Percentiles rank a stretch among this genome's conserved stretches.
phyloP scores from a whole-genome alignment of 2,113 vertebrate genomes.

The Xiphias gladius region DNA sequence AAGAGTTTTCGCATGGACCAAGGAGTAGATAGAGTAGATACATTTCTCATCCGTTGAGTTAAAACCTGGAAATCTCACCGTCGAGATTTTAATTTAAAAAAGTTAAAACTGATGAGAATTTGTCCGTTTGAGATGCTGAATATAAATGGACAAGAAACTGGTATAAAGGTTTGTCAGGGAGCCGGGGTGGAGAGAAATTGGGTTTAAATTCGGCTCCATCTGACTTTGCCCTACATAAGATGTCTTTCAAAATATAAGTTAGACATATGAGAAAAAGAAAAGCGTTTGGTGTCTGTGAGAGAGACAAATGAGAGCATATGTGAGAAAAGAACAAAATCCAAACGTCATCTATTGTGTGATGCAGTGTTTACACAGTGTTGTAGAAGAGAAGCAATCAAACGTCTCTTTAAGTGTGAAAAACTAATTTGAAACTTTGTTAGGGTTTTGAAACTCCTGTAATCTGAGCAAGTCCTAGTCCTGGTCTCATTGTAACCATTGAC shows the following conservation, averaged over 20 bases:
- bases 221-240: neutral
- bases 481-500: neutral
- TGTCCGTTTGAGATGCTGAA: neutral
- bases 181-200: neutral
- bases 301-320: slow-evolving; percentile 4
- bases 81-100: too few relatives aligned
- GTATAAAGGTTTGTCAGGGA: neutral
- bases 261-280: neutral
- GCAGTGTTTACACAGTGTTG: neutral
- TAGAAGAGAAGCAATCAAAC: slow-evolving; percentile 20
- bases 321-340: neutral
- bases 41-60: neutral
- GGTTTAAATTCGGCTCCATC: neutral
- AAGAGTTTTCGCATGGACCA: too few relatives aligned
- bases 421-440: slow-evolving; percentile 1
- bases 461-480: neutral
- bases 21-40: too few relatives aligned
- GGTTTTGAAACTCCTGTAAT: neutral
- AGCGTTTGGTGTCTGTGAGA: neutral
- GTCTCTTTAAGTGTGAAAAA: slow-evolving; percentile 42
- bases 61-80: too few relatives aligned
- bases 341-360: neutral
- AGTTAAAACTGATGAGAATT: neutral
- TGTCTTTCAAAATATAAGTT: neutral
- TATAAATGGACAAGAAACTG: neutral